phyloP scores from a whole-genome alignment of 30 jellyfish, hydroid and myxozoan species.

The Aurelia aurita region DNA sequence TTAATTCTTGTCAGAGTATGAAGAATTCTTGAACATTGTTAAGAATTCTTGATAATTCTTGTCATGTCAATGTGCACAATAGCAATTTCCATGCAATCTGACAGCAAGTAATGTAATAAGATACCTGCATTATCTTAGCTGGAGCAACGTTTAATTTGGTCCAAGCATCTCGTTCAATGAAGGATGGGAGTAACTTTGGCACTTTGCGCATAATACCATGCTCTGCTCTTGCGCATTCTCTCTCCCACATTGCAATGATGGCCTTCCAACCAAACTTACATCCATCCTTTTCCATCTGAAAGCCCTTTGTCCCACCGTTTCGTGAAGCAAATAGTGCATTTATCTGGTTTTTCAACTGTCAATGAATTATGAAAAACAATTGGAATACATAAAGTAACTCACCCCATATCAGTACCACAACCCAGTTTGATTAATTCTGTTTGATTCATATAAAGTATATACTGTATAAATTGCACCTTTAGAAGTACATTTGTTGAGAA shows the following conservation, averaged over 20 bases:
- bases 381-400: too few relatives aligned
- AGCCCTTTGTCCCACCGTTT: conserved; percentile 45
- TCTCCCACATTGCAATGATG: conserved; percentile 45
- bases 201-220: conserved; percentile 41
- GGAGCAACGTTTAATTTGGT: conserved; percentile 42
- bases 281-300: conserved; percentile 36
- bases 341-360: conserved; percentile 52
- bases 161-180: conserved; percentile 50
- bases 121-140: conserved; percentile 54
- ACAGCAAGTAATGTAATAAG: neutral
- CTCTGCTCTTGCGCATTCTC: conserved; percentile 51
- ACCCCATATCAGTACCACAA: too few relatives aligned
- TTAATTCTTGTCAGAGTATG: conserved; percentile 11
- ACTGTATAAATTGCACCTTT: too few relatives aligned
- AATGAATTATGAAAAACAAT: conserved; percentile 13
- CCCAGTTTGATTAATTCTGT: too few relatives aligned
- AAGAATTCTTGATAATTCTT: conserved; percentile 20
- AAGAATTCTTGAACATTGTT: conserved; percentile 12
- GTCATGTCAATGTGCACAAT: conserved; percentile 7
- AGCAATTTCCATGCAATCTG: conserved; percentile 8
- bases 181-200: conserved; percentile 50
- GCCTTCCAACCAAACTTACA: conserved; percentile 34
- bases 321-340: conserved; percentile 55
- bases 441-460: too few relatives aligned
- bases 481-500: too few relatives aligned